Percentiles rank a stretch among this genome's conserved stretches.
Conservation (phyloP, 2,888 invertebrate genomes). For the Andricus curvator region DNA sequence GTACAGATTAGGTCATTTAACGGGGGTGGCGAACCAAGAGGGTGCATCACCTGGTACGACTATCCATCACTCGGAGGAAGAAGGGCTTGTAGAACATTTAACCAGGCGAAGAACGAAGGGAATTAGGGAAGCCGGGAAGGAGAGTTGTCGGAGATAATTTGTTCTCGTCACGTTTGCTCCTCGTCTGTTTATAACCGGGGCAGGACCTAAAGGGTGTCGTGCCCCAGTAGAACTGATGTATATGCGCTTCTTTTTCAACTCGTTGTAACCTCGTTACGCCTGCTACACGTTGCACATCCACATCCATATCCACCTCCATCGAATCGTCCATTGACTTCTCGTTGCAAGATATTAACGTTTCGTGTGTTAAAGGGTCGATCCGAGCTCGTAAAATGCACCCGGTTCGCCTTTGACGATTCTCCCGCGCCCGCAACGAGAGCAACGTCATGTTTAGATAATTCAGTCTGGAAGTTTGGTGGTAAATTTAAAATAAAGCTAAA, state of each 20-base stretch:
- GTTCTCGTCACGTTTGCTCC: slow-evolving; percentile 54
- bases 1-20: slow-evolving; percentile 14
- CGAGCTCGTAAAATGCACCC: slow-evolving; percentile 55
- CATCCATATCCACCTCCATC: slow-evolving; percentile 55
- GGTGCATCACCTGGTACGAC: slow-evolving; percentile 62
- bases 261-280: slow-evolving; percentile 32
- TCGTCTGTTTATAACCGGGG: neutral
- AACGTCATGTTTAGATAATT: slow-evolving; percentile 32
- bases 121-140: slow-evolving; percentile 50
- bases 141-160: slow-evolving; percentile 51
- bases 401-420: slow-evolving; percentile 41
- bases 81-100: slow-evolving; percentile 42
- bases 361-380: slow-evolving; percentile 54
- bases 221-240: slow-evolving; percentile 43
- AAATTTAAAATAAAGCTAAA: slow-evolving; percentile 15
- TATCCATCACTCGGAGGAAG: slow-evolving; percentile 56
- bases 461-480: neutral
- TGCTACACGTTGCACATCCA: slow-evolving; percentile 51
- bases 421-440: slow-evolving; percentile 3
- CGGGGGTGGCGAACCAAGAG: slow-evolving; percentile 52
- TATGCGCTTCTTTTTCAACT: slow-evolving; percentile 17
- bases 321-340: slow-evolving; percentile 69
- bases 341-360: slow-evolving; percentile 68
- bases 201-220: slow-evolving; percentile 53
- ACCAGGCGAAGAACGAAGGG: slow-evolving; percentile 49